These are phyloP conservation scores for Ciconia stormi DNA, from an alignment of 2,113 vertebrate genomes.

Conservation along the genomic window DNA sequence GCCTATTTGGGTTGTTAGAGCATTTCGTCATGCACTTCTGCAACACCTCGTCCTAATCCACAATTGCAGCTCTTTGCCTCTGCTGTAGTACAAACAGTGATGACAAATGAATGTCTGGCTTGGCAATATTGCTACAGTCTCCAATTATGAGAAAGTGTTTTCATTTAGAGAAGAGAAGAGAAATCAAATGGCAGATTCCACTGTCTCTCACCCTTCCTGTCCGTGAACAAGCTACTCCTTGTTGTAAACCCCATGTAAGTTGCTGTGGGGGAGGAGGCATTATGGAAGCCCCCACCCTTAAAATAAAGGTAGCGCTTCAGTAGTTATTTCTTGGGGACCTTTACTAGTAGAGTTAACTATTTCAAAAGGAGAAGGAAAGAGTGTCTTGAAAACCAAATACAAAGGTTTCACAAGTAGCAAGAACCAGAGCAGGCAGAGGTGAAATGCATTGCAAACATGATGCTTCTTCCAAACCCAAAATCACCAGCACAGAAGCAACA, in stretches of 20 bases:
- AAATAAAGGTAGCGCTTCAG: neutral
- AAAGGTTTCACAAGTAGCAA: neutral
- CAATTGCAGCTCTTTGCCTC: neutral
- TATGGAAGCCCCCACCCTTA: neutral
- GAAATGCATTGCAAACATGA: neutral
- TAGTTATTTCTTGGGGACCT: neutral
- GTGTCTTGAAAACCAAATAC: neutral
- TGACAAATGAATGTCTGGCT: constrained; percentile 25
- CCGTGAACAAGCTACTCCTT: neutral
- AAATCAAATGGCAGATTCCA: constrained; percentile 15
- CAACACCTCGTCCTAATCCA: neutral
- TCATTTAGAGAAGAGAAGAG: neutral
- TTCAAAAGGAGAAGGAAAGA: neutral
- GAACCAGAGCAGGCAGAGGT: neutral
- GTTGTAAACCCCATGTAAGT: neutral
- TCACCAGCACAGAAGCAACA: neutral
- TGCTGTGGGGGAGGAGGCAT: neutral
- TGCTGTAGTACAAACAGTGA: constrained; percentile 31
- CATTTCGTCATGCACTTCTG: neutral
- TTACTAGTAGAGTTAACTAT: neutral
- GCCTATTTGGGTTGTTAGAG: neutral
- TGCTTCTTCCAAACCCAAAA: neutral
- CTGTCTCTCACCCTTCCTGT: constrained; percentile 40
- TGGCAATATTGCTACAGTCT: neutral
- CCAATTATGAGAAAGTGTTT: constrained; percentile 22